Base-by-base conservation (phyloP, 1,140 invertebrate species). In the Drosophila cardini region DNA sequence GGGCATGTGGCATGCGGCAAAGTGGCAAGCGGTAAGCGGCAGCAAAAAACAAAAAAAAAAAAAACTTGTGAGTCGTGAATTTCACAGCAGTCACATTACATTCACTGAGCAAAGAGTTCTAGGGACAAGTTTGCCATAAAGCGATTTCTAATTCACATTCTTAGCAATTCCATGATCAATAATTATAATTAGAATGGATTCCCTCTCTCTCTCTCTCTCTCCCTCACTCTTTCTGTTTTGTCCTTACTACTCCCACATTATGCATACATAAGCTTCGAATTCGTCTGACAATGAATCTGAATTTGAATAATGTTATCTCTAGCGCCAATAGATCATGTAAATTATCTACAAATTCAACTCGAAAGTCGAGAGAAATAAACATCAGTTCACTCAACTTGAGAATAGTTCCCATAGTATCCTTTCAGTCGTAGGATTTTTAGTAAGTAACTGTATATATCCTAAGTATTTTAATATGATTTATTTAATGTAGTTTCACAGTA, bases 21-120 rank as follows among this genome's bases (percentile, higher is more conserved):
- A 48, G 45, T 21, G 57, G 16, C 26, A 45, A 18, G 21, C 32
- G 21, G 42, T 15, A 18, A 8, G 53, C 26, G 16, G 21, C 62
- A 63, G 53, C 26, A 18, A 13, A 45, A 55, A 30, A 38, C 11
- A 52, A 71, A 64, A 85, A 62, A 64, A 64, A 73, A 78, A 67
- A 76, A 78, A 82, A 82, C 82, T 78, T 78, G 61, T 67, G 76
- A 87, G 73, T 86, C 83, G 83, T 86, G 83, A 78, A 82, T 79
- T 87, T 86, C 78, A 87, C 83, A 87, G 83, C 83, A 87, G 83
- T 86, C 79, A 87, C 79, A 84, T 84, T 84, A 84, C 69, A 64
- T 55, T 77, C 30, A 18, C 32, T 18, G 38, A 21, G 48, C 21
- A 40, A 26, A 40, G 30, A 48, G 71, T 70, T 58, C 32, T 53